Evolutionary conservation across 2,888 invertebrate species (phyloP).

Genomic region (Aromia moschata): DNA sequence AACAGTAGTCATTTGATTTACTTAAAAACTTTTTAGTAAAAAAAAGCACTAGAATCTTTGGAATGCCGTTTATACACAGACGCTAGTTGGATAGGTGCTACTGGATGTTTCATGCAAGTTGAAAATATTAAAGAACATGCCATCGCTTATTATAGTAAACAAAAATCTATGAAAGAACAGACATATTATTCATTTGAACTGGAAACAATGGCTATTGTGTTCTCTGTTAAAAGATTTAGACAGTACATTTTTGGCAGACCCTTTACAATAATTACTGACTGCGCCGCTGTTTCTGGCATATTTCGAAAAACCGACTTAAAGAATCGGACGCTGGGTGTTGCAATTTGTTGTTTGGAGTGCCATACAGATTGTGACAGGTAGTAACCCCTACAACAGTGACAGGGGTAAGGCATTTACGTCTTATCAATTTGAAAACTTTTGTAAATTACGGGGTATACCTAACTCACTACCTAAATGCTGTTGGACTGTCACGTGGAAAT

Average conservation of each 20-base stretch:
- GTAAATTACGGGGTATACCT: not conserved
- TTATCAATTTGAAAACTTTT: not conserved
- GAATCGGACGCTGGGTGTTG: conserved; percentile 26
- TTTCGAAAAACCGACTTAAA: conserved; percentile 28
- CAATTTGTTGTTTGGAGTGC: not conserved
- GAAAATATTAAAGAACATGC: conserved; percentile 30
- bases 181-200: conserved; percentile 36
- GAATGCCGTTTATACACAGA: conserved; percentile 23
- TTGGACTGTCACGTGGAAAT: conserved; percentile 40
- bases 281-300: conserved; percentile 26
- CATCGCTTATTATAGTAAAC: conserved; percentile 49
- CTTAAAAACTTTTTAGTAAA: conserved; percentile 13
- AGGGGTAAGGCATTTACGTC: not conserved
- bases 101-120: conserved; percentile 25
- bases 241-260: conserved; percentile 26
- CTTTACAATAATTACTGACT: conserved; percentile 34
- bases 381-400: not conserved
- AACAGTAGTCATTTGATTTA: conserved; percentile 22
- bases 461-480: not conserved
- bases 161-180: conserved; percentile 41
- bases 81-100: conserved; percentile 30
- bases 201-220: conserved; percentile 33
- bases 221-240: conserved; percentile 20
- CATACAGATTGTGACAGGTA: not conserved
- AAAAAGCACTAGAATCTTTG: conserved; percentile 18